phyloP scores from a whole-genome alignment of 92 coral and sea anemone species.

The Desmophyllum pertusum region DNA sequence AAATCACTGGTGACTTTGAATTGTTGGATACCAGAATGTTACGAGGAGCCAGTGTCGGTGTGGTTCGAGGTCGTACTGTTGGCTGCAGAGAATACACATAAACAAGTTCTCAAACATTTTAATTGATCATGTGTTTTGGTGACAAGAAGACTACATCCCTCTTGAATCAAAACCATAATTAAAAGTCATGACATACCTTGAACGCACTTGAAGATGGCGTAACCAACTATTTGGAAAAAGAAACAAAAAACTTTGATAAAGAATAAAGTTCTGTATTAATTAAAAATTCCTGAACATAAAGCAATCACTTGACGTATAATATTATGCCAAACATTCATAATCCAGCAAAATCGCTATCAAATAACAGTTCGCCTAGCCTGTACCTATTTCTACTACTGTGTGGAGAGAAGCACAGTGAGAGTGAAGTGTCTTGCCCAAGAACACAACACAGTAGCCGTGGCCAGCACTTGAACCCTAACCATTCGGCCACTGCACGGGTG shows the following conservation, averaged over 20 bases:
- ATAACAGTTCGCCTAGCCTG: no score
- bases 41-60: not conserved
- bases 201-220: constrained; percentile 14
- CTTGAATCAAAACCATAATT: not conserved
- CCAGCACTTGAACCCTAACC: no score
- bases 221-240: constrained; percentile 2
- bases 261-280: not conserved
- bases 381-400: no score
- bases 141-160: not conserved
- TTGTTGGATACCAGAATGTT: not conserved
- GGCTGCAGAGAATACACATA: not conserved
- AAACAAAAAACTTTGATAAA: not conserved
- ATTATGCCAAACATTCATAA: no score
- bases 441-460: no score
- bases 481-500: no score
- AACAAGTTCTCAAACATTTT: not conserved
- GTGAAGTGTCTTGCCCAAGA: no score
- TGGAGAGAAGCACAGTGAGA: no score
- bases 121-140: not conserved
- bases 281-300: no score
- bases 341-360: no score
- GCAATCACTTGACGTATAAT: no score
- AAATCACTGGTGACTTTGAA: constrained; percentile 5
- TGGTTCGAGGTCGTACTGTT: not conserved
- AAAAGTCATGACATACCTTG: constrained; percentile 4